phyloP scores from a whole-genome alignment of 2,113 vertebrate species.

The Myocastor coypus region DNA sequence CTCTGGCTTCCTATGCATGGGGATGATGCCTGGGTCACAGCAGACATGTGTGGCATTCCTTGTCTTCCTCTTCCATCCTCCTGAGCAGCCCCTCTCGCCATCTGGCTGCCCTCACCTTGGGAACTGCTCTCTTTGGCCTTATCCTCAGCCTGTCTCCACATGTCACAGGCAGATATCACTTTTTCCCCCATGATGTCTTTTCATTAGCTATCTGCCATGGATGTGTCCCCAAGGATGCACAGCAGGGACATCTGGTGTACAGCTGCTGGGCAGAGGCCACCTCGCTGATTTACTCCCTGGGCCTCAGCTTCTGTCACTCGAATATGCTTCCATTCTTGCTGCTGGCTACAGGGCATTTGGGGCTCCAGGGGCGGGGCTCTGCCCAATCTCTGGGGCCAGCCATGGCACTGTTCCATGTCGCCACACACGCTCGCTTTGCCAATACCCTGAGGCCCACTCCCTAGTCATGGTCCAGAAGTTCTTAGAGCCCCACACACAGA shows the following conservation, averaged over 20 bases:
- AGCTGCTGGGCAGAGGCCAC: conserved; percentile 50
- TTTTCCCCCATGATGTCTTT: not conserved
- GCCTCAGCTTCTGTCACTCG: not conserved
- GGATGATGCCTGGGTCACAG: not conserved
- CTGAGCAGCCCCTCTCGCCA: not conserved
- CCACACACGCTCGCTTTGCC: not conserved
- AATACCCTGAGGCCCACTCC: rapidly evolving
- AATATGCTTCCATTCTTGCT: not conserved
- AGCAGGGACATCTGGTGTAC: conserved; percentile 61
- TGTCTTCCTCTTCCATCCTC: not conserved
- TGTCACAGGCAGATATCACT: not conserved
- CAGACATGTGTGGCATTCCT: not conserved
- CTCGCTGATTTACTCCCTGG: not conserved
- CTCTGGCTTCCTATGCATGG: not conserved
- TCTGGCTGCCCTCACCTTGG: not conserved
- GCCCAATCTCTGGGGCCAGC: not conserved
- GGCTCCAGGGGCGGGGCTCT: not conserved
- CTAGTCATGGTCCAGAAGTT: not conserved
- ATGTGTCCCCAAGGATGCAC: conserved; percentile 11
- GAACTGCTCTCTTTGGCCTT: not conserved
- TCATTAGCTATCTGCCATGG: conserved; percentile 46
- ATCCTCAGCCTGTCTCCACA: not conserved
- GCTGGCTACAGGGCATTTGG: no score
- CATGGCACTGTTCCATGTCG: not conserved
- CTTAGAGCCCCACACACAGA: not conserved